A percentile compares a stretch with the other conserved stretches of the same genome.
phyloP scores from a whole-genome alignment of 2,888 invertebrate genomes.

The Hedychridium roseum region DNA sequence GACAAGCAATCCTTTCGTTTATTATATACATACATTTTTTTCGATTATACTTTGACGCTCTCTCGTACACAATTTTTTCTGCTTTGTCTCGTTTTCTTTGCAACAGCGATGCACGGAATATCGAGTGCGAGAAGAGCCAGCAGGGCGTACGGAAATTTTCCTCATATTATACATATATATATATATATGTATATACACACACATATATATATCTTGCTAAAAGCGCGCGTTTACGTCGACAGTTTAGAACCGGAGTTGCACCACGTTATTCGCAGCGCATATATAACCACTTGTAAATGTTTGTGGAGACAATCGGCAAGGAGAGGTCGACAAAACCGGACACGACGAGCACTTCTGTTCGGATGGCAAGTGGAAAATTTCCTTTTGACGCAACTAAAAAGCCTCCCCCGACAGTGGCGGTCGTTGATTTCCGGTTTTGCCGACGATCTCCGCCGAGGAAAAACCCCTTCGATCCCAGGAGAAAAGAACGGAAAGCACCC shows the following conservation, averaged over 20 bases:
- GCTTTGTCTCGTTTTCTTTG: slow-evolving; percentile 9
- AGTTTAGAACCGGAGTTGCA: slow-evolving; percentile 52
- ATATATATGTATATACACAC: too few relatives aligned
- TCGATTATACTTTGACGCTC: slow-evolving; percentile 13
- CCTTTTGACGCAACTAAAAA: not conserved
- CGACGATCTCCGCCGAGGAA: slow-evolving; percentile 18
- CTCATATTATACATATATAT: too few relatives aligned
- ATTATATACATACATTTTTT: too few relatives aligned
- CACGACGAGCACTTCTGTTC: slow-evolving; percentile 19
- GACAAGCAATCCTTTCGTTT: too few relatives aligned
- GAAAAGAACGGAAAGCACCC: slow-evolving; percentile 46
- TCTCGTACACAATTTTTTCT: slow-evolving; percentile 12
- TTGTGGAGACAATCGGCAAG: too few relatives aligned
- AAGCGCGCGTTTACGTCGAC: too few relatives aligned
- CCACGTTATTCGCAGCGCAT: slow-evolving; percentile 60
- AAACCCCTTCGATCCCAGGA: slow-evolving; percentile 29
- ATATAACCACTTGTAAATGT: slow-evolving; percentile 37
- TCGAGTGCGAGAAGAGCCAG: too few relatives aligned
- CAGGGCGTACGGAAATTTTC: too few relatives aligned
- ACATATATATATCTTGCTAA: too few relatives aligned
- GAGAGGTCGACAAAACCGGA: too few relatives aligned
- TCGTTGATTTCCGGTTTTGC: slow-evolving; percentile 22
- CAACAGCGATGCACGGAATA: too few relatives aligned
- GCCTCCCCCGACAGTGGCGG: slow-evolving; percentile 13
- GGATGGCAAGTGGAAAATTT: slow-evolving; percentile 3